A percentile compares a stretch with the other conserved stretches of the same genome.
Evolutionary conservation across 2,888 invertebrate genomes (phyloP).

Genomic region (Asteroscopus sphinx): DNA sequence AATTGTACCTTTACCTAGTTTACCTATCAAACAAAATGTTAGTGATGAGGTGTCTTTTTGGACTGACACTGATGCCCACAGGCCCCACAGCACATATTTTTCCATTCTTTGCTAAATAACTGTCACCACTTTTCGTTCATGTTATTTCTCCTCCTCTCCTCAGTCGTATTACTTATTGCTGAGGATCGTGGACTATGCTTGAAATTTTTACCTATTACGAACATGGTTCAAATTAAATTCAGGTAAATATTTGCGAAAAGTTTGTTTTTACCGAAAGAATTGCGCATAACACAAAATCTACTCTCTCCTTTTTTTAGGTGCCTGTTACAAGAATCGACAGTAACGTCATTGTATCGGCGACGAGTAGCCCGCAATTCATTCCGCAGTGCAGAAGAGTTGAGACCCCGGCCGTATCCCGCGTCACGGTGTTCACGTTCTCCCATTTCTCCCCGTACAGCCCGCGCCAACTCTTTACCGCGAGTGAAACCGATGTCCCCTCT

Average conservation of each 20-base stretch:
- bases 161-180: constrained; percentile 25
- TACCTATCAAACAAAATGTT: too few species aligned
- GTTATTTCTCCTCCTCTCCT: constrained; percentile 23
- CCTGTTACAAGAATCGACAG: constrained; percentile 79
- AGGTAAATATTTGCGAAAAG: constrained; percentile 1
- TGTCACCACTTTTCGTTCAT: neutral
- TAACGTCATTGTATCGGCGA: constrained; percentile 77
- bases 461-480: constrained; percentile 77
- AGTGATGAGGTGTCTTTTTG: too few species aligned
- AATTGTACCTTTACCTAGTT: too few species aligned
- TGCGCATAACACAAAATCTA: neutral
- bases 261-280: neutral
- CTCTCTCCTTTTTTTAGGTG: constrained; percentile 70
- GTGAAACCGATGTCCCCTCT: constrained; percentile 70
- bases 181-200: constrained; percentile 2
- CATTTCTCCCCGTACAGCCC: constrained; percentile 64
- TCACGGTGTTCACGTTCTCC: constrained; percentile 62
- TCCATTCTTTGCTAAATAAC: too few species aligned
- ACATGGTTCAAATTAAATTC: neutral
- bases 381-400: constrained; percentile 82
- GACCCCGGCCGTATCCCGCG: constrained; percentile 75
- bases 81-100: too few species aligned
- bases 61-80: too few species aligned
- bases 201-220: constrained; percentile 8
- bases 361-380: constrained; percentile 75